Evolutionary conservation across 64 coral and sea anemone species (phyloP).

Genomic region (Cladopsammia gracilis): DNA sequence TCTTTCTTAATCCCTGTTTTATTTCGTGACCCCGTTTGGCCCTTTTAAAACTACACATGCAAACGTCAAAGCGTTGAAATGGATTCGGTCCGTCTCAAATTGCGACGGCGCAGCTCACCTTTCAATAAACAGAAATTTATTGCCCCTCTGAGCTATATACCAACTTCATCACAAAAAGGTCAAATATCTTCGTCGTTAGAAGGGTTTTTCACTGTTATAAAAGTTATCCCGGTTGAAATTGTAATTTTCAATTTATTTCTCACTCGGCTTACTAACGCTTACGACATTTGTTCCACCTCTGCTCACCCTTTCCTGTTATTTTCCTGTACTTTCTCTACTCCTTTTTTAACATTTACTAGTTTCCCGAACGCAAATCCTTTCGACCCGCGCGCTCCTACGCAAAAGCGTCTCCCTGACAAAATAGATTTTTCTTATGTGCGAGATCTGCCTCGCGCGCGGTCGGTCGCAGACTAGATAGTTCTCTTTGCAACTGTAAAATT

Average conservation of each 20-base stretch:
- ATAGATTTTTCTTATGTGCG: not conserved
- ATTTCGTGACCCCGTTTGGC: conserved; percentile 3
- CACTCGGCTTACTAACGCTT: not conserved
- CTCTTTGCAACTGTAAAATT: conserved; percentile 15
- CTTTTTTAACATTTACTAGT: conserved; percentile 1
- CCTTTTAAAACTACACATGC: not conserved
- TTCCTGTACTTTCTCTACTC: not conserved
- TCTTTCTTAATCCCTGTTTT: too few relatives aligned
- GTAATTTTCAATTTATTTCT: too few relatives aligned
- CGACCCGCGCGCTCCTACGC: conserved; percentile 2
- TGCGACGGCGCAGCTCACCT: not conserved
- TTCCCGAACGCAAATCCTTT: conserved; percentile 70
- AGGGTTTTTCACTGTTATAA: too few relatives aligned
- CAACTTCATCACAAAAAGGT: too few relatives aligned
- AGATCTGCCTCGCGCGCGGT: too few relatives aligned
- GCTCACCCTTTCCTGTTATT: conserved; percentile 63
- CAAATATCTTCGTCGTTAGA: too few relatives aligned
- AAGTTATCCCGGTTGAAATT: too few relatives aligned
- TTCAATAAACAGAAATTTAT: not conserved
- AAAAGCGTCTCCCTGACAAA: not conserved
- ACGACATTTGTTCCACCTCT: conserved; percentile 31
- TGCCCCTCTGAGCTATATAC: not conserved
- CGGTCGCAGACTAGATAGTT: too few relatives aligned
- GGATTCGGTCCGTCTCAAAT: not conserved
- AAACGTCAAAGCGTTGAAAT: not conserved